phyloP scores from a whole-genome alignment of 2,888 invertebrate genomes.

The Volucella inflata region DNA sequence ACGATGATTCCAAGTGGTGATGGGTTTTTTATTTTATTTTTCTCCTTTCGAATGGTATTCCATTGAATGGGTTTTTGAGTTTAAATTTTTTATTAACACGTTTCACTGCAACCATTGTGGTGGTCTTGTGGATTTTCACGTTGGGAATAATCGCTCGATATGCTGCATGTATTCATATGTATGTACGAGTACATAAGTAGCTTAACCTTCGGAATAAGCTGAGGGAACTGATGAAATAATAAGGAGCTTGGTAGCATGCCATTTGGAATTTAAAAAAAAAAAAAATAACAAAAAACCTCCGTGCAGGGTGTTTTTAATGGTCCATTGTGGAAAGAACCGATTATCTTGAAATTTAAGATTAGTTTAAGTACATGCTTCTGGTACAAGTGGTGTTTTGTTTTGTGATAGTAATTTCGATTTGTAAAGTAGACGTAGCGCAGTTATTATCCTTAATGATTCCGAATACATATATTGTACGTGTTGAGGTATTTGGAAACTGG shows the following conservation, averaged over 20 bases:
- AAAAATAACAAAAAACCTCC: too few species aligned
- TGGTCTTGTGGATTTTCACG: neutral
- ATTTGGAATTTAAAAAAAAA: constrained; percentile 21
- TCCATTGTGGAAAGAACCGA: neutral
- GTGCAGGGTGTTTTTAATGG: neutral
- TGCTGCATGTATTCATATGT: neutral
- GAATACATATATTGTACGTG: neutral
- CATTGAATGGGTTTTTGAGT: constrained; percentile 31
- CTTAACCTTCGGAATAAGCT: constrained; percentile 7
- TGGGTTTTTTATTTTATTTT: neutral
- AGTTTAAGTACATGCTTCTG: neutral
- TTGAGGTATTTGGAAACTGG: neutral
- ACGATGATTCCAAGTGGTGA: neutral
- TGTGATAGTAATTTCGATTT: constrained; percentile 5
- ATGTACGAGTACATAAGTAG: too few species aligned
- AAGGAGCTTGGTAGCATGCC: constrained; percentile 24
- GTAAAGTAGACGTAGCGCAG: neutral
- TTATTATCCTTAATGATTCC: neutral
- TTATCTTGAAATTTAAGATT: constrained; percentile 4
- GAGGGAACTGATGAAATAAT: neutral
- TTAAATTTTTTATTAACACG: constrained; percentile 46
- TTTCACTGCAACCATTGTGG: constrained; percentile 30
- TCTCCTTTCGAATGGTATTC: constrained; percentile 4
- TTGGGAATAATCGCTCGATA: neutral
- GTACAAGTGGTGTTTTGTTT: constrained; percentile 21